A percentile compares a stretch with the other conserved stretches of the same genome.
These are phyloP conservation scores for Lutjanus erythropterus DNA, from an alignment of 2,113 vertebrate species.

Conservation along the genomic window DNA sequence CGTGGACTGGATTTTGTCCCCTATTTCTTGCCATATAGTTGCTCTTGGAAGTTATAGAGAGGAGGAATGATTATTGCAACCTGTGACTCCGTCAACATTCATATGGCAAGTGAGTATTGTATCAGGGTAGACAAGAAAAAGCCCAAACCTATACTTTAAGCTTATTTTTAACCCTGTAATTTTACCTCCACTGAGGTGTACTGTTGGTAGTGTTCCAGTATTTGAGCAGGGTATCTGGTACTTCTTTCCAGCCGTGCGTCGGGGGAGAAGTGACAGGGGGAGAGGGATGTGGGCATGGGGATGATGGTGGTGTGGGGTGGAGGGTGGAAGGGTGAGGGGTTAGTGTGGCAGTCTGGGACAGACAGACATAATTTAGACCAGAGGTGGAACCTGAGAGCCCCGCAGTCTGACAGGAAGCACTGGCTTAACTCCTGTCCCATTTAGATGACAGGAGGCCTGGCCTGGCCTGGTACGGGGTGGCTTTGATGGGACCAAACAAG, in stretches of 20 bases:
- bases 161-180: slow-evolving; percentile 22
- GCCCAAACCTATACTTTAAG: slow-evolving; percentile 2
- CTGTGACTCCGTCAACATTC: background rate
- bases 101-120: background rate
- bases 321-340: slow-evolving; percentile 29
- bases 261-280: slow-evolving; percentile 47
- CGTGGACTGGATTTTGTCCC: background rate
- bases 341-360: slow-evolving; percentile 69
- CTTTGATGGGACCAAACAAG: slow-evolving; percentile 57
- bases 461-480: slow-evolving; percentile 35
- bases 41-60: background rate
- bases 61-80: background rate
- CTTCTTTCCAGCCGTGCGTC: slow-evolving; percentile 36
- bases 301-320: slow-evolving; percentile 32
- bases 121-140: background rate
- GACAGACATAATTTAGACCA: slow-evolving; percentile 82
- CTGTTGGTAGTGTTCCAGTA: background rate
- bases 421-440: slow-evolving; percentile 81
- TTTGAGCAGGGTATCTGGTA: slow-evolving; percentile 25
- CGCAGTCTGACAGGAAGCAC: slow-evolving; percentile 82
- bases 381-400: slow-evolving; percentile 81
- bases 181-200: slow-evolving; percentile 26
- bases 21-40: background rate
- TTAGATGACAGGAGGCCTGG: slow-evolving; percentile 73
- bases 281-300: slow-evolving; percentile 51